Base-by-base conservation (phyloP, 2,888 invertebrate species). In the Hoplodrina ambigua region DNA sequence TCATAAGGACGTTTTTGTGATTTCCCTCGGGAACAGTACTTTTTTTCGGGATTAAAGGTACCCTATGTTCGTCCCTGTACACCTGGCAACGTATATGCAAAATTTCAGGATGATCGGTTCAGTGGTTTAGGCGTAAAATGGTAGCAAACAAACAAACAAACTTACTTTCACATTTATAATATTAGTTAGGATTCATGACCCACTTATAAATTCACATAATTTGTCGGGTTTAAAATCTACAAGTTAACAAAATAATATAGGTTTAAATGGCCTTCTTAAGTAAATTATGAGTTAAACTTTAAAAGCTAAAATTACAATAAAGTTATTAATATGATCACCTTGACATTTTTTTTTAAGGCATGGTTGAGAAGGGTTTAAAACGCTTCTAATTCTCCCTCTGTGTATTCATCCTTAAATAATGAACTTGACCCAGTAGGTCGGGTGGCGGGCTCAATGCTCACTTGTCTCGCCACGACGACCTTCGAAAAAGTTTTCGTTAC, bases 381-480 rank as follows among this genome's bases (percentile, higher is more conserved):
- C 67, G 64, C 55, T 70, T 69, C 59, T 71, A 76, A 67, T 72
- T 74, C 73, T 70, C 81, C 82, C 78, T 81, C 69, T 70, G 62
- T 74, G 68, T 75, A 71, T 87, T 88, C 86, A 87, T 86, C 85
- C 86, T 85, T 85, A 86, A 88, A 90, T 89, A 91, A 92, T 90
- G 90, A 93, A 93, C 93, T 94, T 94, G 94, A 94, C 94, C 93
- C 86, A 89, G 87, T 87, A 77, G 86, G 82, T 83, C 83, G 83
- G 77, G 72, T 69, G 78, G 67, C 81, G 85, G 81, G 75, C 81
- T 81, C 78, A 78, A 85, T 83, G 78, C 61, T 75, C 88, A 86
- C 82, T 86, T 84, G 88, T 85, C 80, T 84, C 85, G 83, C 80
- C 80, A 74, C 63, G 65, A 77, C 87, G 90, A 91, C 90, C 91